Percentiles rank a stretch among this genome's conserved stretches.
Conservation (phyloP, 1,140 invertebrate species). For the Drosophila prosaltans region DNA sequence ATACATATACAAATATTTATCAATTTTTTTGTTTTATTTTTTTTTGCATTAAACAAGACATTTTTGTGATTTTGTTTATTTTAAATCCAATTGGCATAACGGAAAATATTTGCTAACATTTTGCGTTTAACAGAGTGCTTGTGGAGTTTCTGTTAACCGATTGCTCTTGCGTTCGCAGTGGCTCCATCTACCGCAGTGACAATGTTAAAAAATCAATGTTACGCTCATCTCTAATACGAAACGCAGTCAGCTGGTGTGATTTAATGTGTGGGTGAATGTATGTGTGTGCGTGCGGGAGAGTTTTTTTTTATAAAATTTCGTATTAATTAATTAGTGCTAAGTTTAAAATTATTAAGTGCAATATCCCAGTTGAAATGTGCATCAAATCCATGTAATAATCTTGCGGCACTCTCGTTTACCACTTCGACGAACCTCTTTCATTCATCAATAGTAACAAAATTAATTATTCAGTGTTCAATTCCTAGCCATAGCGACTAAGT, state of each 20-base stretch:
- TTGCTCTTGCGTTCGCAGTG: no score
- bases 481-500: conserved; percentile 12
- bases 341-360: conserved; percentile 42
- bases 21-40: conserved; percentile 58
- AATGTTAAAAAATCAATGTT: no score
- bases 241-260: conserved; percentile 45
- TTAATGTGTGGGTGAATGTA: conserved; percentile 10
- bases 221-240: conserved; percentile 20
- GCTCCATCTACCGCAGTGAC: no score
- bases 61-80: conserved; percentile 37
- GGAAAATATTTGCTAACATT: conserved; percentile 6
- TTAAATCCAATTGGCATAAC: neutral
- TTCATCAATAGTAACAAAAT: conserved; percentile 45
- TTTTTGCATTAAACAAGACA: conserved; percentile 66
- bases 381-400: conserved; percentile 1
- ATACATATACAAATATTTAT: conserved; percentile 61
- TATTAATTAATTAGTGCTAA: conserved; percentile 48
- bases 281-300: conserved; percentile 37
- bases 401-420: neutral
- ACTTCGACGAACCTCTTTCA: conserved; percentile 17
- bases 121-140: neutral
- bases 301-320: conserved; percentile 37
- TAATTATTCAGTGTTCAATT: conserved; percentile 2
- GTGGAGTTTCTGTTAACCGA: neutral
- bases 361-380: conserved; percentile 10